Base-by-base conservation (phyloP, 1,140 invertebrate genomes). In the Bombus huntii region DNA sequence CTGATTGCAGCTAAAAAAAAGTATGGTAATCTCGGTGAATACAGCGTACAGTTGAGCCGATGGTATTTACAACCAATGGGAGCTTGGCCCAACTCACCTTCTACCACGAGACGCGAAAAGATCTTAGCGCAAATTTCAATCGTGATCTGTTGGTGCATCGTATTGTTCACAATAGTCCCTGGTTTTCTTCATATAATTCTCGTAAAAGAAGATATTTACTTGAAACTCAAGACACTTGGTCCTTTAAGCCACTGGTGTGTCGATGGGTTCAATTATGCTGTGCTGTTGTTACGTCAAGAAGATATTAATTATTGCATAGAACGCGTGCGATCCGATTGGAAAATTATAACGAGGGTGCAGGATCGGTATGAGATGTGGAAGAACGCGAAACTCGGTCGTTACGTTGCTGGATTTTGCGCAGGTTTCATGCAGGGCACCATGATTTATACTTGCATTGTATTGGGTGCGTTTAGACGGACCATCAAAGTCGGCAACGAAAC, bases 11-110 rank as follows among this genome's bases (percentile, higher is more conserved):
- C 34, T 1, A 37, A 34, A 3, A 22, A 37, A 37, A 68, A 25
- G 3, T 68, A 22, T 37, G 34, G 34, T 37, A 68, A 37, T 37
- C 34, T 68, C 25, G 62, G 85, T 18, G 31, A 76, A n/a, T 86
- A 88, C 62, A 73, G 39, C n/a, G 2, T 85, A 12, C 59, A 85
- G 22, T 28, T 91, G 28, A 88, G 80, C 31, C 72, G 83, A 31
- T 89, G 88, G 86, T 68, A 89, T 3, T 15, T 90, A 3, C 89
- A 83, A 44, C 75, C 86, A 1, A 79, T 90, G 31, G 86, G 89
- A 25, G 86, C 66, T 2, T 90, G 89, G 88, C 74, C 78, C 3
- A 8, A 31, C n/a, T 39, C 83, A 2, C 31, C 37, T 37, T 44
- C 59, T 4, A 39, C 34, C 0, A 66, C 81, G 0, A 84, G 1